A percentile compares a stretch with the other conserved stretches of the same genome.
phyloP scores from a whole-genome alignment of 2,113 vertebrate genomes.

The Nicator chloris region DNA sequence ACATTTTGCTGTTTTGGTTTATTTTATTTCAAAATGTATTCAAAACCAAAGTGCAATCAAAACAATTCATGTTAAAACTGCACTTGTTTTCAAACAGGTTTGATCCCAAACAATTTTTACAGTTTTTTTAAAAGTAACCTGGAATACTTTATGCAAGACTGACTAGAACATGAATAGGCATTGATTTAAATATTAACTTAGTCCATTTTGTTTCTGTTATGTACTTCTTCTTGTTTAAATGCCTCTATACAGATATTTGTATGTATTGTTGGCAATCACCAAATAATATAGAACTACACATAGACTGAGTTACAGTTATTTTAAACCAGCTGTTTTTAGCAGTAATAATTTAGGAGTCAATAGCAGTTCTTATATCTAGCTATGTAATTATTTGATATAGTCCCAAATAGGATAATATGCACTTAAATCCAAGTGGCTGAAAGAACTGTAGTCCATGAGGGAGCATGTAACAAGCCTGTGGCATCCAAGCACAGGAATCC shows the following conservation, averaged over 20 bases:
- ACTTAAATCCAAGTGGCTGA: not conserved
- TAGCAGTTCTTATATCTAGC: not conserved
- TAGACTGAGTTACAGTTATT: not conserved
- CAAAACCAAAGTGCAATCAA: not conserved
- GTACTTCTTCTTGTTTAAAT: not conserved
- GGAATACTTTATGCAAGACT: not conserved
- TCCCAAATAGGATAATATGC: not conserved
- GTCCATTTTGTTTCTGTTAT: not conserved
- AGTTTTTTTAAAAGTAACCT: not conserved
- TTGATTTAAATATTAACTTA: not conserved
- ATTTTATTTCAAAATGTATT: not conserved
- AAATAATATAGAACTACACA: not conserved
- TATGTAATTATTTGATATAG: not conserved
- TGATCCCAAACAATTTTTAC: not conserved
- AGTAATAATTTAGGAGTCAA: not conserved
- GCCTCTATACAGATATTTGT: not conserved
- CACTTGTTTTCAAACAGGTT: not conserved
- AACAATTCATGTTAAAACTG: not conserved
- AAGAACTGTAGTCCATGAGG: not conserved
- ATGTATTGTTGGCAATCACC: not conserved
- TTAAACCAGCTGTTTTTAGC: not conserved
- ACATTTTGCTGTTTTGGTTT: not conserved
- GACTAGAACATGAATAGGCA: not conserved
- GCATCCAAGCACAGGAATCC: not conserved
- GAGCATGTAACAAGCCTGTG: not conserved